Evolutionary conservation across 2,113 vertebrate species (phyloP).

Genomic region (Mesitornis unicolor): DNA sequence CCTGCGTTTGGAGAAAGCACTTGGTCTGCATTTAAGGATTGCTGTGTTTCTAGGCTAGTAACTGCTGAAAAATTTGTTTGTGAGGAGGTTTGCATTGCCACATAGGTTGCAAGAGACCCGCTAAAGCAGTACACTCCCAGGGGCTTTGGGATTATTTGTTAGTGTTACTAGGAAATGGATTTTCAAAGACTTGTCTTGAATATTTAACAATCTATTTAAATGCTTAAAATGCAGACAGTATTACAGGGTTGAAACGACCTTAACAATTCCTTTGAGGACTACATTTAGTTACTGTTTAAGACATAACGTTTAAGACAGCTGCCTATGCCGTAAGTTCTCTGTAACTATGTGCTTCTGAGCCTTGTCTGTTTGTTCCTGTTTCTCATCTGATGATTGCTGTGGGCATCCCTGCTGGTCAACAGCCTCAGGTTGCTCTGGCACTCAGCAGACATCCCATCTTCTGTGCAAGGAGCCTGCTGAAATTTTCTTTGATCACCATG

Average conservation of each 20-base stretch:
- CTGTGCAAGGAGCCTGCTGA: not conserved
- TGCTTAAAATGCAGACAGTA: conserved; percentile 11
- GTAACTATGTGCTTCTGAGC: not conserved
- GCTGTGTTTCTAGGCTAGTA: not conserved
- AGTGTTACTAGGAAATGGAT: not conserved
- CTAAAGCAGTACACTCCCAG: not conserved
- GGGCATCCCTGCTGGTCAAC: not conserved
- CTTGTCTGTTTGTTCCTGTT: not conserved
- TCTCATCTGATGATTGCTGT: not conserved
- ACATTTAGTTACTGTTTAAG: not conserved
- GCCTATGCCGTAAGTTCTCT: not conserved
- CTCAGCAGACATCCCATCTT: not conserved
- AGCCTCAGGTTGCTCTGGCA: not conserved
- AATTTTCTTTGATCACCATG: not conserved
- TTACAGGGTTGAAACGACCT: not conserved
- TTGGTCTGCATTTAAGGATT: not conserved
- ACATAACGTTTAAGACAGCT: not conserved
- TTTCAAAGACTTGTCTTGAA: conserved; percentile 28
- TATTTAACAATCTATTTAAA: conserved; percentile 35
- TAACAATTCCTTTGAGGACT: conserved; percentile 22
- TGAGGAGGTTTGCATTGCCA: not conserved
- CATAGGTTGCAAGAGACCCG: not conserved
- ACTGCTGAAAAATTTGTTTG: not conserved
- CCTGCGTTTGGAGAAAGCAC: not conserved
- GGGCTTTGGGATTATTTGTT: conserved; percentile 17